Evolutionary conservation across 2,888 invertebrate species (phyloP).

Genomic region (Julus scandinavius): DNA sequence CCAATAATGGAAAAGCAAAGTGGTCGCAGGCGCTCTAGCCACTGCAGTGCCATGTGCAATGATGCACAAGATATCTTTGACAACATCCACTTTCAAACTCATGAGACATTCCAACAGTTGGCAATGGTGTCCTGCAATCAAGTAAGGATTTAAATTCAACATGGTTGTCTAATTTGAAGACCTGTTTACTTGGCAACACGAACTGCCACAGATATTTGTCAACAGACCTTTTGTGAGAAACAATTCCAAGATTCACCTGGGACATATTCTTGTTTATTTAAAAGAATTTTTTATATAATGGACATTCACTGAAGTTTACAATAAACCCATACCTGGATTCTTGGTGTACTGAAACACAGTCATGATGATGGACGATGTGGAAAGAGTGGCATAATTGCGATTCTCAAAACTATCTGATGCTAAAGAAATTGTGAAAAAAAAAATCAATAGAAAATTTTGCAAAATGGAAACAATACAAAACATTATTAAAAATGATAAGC

Average conservation of each 20-base stretch:
- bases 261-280: too few relatives aligned
- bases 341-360: slow-evolving; percentile 80
- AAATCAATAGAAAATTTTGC: neutral
- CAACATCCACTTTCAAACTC: slow-evolving; percentile 89
- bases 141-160: neutral
- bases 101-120: slow-evolving; percentile 95
- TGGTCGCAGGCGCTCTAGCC: slow-evolving; percentile 93
- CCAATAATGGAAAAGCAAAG: slow-evolving; percentile 98
- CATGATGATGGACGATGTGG: slow-evolving; percentile 60
- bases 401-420: slow-evolving; percentile 59
- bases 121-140: slow-evolving; percentile 85
- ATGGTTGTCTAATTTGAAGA: too few relatives aligned
- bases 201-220: too few relatives aligned
- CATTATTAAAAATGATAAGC: slow-evolving; percentile 12
- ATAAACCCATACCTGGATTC: slow-evolving; percentile 78
- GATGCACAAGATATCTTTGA: slow-evolving; percentile 93
- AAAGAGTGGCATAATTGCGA: slow-evolving; percentile 68
- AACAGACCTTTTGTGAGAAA: too few relatives aligned
- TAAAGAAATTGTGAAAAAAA: slow-evolving; percentile 32
- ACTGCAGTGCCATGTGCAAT: slow-evolving; percentile 96
- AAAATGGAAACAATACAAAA: too few relatives aligned
- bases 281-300: too few relatives aligned
- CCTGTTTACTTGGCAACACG: too few relatives aligned
- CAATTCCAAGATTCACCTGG: too few relatives aligned
- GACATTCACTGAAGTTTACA: too few relatives aligned